phyloP scores from a whole-genome alignment of 2,888 invertebrate genomes.

The Elegia similella region DNA sequence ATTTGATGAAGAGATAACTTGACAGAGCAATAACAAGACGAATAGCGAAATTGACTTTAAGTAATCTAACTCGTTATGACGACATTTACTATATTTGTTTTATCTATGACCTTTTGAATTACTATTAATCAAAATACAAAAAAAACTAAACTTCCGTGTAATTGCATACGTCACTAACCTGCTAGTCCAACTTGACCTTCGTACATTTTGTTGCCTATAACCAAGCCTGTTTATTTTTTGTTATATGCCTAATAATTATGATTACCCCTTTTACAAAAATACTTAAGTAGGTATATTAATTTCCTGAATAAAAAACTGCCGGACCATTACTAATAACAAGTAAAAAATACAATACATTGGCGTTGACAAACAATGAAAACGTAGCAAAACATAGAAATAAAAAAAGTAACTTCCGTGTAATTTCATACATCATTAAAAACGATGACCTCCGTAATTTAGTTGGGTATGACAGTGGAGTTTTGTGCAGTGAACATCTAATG shows the following conservation, averaged over 20 bases:
- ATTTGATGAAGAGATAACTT: too few relatives aligned
- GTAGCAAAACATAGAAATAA: not conserved
- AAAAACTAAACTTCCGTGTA: not conserved
- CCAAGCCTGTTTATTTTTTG: not conserved
- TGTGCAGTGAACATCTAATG: slow-evolving; percentile 5
- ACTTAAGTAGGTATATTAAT: too few relatives aligned
- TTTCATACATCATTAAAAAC: slow-evolving; percentile 12
- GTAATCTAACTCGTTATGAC: too few relatives aligned
- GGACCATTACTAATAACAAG: not conserved
- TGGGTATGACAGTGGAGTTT: not conserved
- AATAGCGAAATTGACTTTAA: too few relatives aligned
- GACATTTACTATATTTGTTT: too few relatives aligned
- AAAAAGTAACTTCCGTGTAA: slow-evolving; percentile 7
- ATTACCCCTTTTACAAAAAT: too few relatives aligned
- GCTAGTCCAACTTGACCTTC: not conserved
- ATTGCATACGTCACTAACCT: not conserved
- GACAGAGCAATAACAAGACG: too few relatives aligned
- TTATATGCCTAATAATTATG: not conserved
- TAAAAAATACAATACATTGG: not conserved
- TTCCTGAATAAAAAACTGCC: not conserved
- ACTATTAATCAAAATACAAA: too few relatives aligned
- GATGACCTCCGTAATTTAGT: not conserved
- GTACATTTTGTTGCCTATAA: too few relatives aligned
- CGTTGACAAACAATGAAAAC: slow-evolving; percentile 4
- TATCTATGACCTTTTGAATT: too few relatives aligned